These are phyloP conservation scores for Sinocyclocheilus maitianheensis DNA, from an alignment of 2,113 vertebrate species.

Conservation along the genomic window DNA sequence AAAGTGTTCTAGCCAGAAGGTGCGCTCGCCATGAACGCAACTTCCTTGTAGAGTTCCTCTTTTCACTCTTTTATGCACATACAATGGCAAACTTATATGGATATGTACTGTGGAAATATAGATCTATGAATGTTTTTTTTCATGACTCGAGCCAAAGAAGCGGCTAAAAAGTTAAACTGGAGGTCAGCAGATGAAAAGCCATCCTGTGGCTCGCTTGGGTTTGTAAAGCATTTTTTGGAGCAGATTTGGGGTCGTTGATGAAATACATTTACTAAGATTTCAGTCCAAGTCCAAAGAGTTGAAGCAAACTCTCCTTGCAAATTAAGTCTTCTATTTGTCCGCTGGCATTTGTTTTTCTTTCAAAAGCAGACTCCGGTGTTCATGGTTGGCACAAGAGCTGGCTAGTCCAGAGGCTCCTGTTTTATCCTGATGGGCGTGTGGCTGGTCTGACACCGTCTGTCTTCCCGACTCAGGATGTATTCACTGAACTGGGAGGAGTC, in stretches of 20 bases:
- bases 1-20: background rate
- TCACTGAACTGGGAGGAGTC: conserved; percentile 99
- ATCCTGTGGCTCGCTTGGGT: background rate
- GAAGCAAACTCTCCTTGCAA: conserved; percentile 1
- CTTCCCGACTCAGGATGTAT: conserved; percentile 94
- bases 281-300: conserved; percentile 21
- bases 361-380: conserved; percentile 27
- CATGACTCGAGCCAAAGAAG: background rate
- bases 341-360: background rate
- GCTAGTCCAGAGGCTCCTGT: conserved; percentile 96
- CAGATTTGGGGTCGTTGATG: background rate
- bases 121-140: background rate
- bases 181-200: conserved; percentile 11
- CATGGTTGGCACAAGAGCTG: conserved; percentile 45
- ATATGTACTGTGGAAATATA: background rate
- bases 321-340: background rate
- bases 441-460: conserved; percentile 86
- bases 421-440: conserved; percentile 97
- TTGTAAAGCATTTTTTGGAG: conserved; percentile 4
- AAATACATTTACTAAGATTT: conserved; percentile 41
- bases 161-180: background rate
- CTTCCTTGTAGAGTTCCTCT: conserved; percentile 21
- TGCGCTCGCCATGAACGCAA: background rate
- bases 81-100: background rate
- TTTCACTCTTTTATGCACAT: background rate